Evolutionary conservation across 2,113 vertebrate genomes (phyloP), one percentile per base, ranked within the genome.

Genomic region (Heterochromis multidens): DNA sequence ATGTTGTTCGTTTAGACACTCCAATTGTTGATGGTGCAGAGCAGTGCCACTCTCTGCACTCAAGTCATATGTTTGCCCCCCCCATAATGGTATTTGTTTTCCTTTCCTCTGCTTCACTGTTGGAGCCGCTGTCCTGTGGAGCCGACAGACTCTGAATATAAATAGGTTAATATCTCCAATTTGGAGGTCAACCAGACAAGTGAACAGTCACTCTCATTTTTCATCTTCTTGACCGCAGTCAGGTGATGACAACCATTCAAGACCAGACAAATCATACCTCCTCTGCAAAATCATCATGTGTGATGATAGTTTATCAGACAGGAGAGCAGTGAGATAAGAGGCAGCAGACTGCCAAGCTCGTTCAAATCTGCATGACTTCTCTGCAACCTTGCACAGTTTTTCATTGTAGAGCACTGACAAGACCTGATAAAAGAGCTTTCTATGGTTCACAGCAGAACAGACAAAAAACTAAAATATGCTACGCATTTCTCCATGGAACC

Each of bases 91-190:
- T 87, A 46, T 89, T 91, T 94, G 83, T 90, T 92, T 90, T 93
- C 72, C 72, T 37, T 61, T 85, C 56, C 70, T 82, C 80, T 87
- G 76, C 62, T 82, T 86, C 81, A 11, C 86, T 11, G 57, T 54
- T 29, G 63, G 80, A 88, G 79, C 79, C 52, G 40, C 87, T 16
- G 74, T 84, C 81, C 90, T 2, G 59, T 23, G 8, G 88, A 91
- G 91, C 84, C 56, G 84, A 87, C 80, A 84, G 84, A 74, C 79
- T 23, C 33, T 7, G 56, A 77, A 81, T 90, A 89, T 89, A 91
- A 93, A 92, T 92, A 87, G 86, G 84, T 91, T 92, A 89, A 92
- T 89, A 90, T 91, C 62, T 84, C 70, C 43, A 89, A 90, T 89
- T 91, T 87, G 86, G 85, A 94, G 92, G 89, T 92, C 91, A 91